Evolutionary conservation across 2,888 invertebrate species (phyloP).

Genomic region (Drosophila tripunctata): DNA sequence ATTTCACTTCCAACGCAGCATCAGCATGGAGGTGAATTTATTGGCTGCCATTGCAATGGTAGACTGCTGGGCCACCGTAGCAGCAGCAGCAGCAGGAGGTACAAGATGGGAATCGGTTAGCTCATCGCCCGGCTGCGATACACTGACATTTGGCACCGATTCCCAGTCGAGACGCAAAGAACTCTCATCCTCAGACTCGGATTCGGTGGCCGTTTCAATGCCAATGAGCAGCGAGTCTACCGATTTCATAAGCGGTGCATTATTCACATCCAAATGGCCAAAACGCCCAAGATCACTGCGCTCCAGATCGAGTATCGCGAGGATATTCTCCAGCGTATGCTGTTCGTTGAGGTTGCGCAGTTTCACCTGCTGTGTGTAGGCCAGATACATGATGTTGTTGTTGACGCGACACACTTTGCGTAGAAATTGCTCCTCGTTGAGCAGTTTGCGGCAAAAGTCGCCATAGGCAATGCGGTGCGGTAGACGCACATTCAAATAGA

Average conservation of each 20-base stretch:
- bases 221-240: conserved; percentile 88
- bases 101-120: conserved; percentile 70
- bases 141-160: conserved; percentile 85
- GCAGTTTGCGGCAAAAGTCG: conserved; percentile 87
- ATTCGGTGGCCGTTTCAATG: conserved; percentile 87
- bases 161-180: conserved; percentile 92
- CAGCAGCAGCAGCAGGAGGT: too few relatives aligned
- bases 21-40: conserved; percentile 92
- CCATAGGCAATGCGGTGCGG: conserved; percentile 90
- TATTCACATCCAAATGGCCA: conserved; percentile 87
- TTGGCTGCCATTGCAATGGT: conserved; percentile 92
- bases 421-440: conserved; percentile 89
- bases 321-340: conserved; percentile 90
- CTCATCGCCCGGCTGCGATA: conserved; percentile 74
- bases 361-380: conserved; percentile 90
- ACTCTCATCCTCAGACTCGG: conserved; percentile 88
- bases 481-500: conserved; percentile 92
- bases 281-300: conserved; percentile 89
- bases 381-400: conserved; percentile 91
- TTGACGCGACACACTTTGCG: conserved; percentile 91
- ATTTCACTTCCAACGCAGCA: conserved; percentile 87
- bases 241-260: conserved; percentile 84
- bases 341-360: conserved; percentile 87
- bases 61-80: conserved; percentile 81
- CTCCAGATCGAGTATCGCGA: conserved; percentile 88